Evolutionary conservation across 2,797 vertebrate genomes (phyloP).

Genomic region (Centropyge bicolor): DNA sequence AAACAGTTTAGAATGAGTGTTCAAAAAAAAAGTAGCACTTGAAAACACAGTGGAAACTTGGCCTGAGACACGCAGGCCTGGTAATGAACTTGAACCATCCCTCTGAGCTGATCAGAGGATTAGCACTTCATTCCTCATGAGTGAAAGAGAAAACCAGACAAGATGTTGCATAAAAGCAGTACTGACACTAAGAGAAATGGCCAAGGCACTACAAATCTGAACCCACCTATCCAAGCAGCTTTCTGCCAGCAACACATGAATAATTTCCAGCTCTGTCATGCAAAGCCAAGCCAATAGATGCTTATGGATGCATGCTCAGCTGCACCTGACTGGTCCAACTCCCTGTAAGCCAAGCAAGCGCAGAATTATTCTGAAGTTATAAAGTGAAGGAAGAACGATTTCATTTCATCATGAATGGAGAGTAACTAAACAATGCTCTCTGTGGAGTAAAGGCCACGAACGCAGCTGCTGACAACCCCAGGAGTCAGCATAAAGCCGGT

Average conservation of each 20-base stretch:
- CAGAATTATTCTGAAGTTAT: neutral
- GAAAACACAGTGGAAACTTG: constrained; percentile 52
- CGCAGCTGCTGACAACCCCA: constrained; percentile 69
- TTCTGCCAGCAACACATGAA: constrained; percentile 8
- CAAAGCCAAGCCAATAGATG: neutral
- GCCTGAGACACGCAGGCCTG: constrained; percentile 16
- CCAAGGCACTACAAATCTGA: neutral
- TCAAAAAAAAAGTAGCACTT: constrained; percentile 36
- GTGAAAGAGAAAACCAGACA: constrained; percentile 17
- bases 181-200: constrained; percentile 2
- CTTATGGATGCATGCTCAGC: constrained; percentile 3
- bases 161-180: constrained; percentile 3
- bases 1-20: constrained; percentile 29
- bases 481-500: constrained; percentile 64
- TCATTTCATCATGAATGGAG: constrained; percentile 38
- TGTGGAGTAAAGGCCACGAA: constrained; percentile 42
- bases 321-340: constrained; percentile 11
- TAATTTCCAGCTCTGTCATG: constrained; percentile 4
- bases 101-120: constrained; percentile 60
- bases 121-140: constrained; percentile 48
- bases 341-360: neutral
- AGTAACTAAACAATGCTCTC: constrained; percentile 51
- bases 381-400: neutral
- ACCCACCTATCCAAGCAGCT: neutral
- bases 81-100: constrained; percentile 63